Evolutionary conservation across 2,888 invertebrate species (phyloP), one percentile per base, ranked within the genome.

Genomic region (Philereme transversata): DNA sequence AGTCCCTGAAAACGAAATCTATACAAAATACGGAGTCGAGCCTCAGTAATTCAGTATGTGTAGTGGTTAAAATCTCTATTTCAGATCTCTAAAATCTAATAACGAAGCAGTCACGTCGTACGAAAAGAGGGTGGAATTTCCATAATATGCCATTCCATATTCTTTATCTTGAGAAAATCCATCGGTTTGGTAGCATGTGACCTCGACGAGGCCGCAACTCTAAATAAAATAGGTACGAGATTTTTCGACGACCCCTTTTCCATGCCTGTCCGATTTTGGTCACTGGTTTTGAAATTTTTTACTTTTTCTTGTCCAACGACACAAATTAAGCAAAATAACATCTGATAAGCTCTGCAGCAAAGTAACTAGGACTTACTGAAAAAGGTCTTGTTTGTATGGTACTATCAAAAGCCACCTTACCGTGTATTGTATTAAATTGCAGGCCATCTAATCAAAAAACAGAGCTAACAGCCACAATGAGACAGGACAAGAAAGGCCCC

Each of bases 181-280:
- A 63, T 60, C 59, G 55, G 50, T 62, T 47, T 51, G 57, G 49
- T 49, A 44, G 54, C 49, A 62, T 65, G 55, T 60, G 67, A 57
- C 62, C 65, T 60, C 62, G 59, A 56, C 60, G 56, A 52, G 63
- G 61, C 52, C 56, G 48, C 61, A n/a, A 56, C 64, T 68, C 62
- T 64, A 63, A 66, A 70, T 55, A 61, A 62, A 68, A 52, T 59
- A 51, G 51, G 49, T 49, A 57, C 60, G 62, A 44, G 62, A 57
- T 63, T 69, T 65, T 70, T 68, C 60, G 51, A 45, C 69, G 70
- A 45, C 69, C 70, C 68, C 68, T 72, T 75, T 78, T 77, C 76
- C 69, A 53, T 58, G 54, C 59, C 64, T 72, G 74, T 73, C 71
- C 71, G 69, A 71, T 70, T 74, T 71, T 53, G 67, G 66, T 62